A percentile compares a stretch with the other conserved stretches of the same genome.
Conservation (phyloP, 2,797 vertebrate species). For the Poeciliopsis infans region DNA sequence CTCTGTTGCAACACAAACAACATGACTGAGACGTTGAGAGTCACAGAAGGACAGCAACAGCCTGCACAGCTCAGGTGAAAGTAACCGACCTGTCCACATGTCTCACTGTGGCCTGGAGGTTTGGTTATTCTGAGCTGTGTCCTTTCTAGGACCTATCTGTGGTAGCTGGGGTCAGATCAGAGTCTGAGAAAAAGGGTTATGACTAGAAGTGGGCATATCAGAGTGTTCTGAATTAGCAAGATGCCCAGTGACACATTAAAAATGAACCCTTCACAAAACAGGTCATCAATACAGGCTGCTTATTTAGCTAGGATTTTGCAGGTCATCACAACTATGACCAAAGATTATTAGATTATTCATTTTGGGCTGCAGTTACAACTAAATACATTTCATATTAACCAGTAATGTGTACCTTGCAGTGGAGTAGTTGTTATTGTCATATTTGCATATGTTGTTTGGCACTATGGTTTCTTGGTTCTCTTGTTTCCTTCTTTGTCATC, state of each 20-base stretch:
- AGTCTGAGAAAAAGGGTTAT: constrained; percentile 27
- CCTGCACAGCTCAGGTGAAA: constrained; percentile 17
- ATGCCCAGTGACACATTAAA: constrained; percentile 30
- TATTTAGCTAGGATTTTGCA: neutral
- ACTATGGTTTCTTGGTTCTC: neutral
- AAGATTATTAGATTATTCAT: neutral
- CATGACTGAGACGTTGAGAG: constrained; percentile 12
- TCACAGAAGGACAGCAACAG: constrained; percentile 21
- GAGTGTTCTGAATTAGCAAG: constrained; percentile 23
- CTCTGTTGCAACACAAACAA: constrained; percentile 37
- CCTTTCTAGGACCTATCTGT: constrained; percentile 62
- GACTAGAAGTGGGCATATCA: constrained; percentile 36
- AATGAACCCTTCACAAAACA: constrained; percentile 21
- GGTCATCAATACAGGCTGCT: neutral
- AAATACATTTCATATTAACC: no score
- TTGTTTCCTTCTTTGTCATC: neutral
- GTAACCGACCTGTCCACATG: constrained; percentile 28
- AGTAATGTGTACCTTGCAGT: no score
- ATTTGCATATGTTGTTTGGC: no score
- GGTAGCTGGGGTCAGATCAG: constrained; percentile 14
- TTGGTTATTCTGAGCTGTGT: constrained; percentile 65
- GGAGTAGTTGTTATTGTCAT: no score
- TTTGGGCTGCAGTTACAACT: no score
- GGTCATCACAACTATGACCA: neutral
- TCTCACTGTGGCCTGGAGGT: constrained; percentile 23